Evolutionary conservation across 2,113 vertebrate species (phyloP), one percentile per base, ranked within the genome.

Genomic region (Psilopsiagon aurifrons): DNA sequence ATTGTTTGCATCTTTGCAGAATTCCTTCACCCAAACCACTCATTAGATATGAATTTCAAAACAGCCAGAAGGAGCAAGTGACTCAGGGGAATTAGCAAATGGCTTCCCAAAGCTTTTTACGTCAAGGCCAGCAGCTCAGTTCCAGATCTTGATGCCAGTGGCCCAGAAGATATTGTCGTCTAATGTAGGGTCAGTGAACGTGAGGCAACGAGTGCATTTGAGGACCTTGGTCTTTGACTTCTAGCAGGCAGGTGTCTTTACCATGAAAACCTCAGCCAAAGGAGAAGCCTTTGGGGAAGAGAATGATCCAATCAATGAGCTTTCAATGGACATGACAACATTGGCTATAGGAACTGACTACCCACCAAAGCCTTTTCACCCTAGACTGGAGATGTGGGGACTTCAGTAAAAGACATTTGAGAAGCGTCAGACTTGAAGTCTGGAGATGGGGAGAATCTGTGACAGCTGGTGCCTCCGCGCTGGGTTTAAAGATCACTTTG

Each of bases 21-120:
- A 93, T 96, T 96, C 94, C 95, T 96, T 96, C 95, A 92, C 91
- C 96, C 95, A 96, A 95, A 91, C 83, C 91, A 79, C 95, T 96
- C 92, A 92, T 94, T 95, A 97, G 90, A 96, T 96, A 96, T 87
- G 86, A 92, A 91, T 96, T 96, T 97, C 92, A 95, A 96, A 96
- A 96, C 96, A 96, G 83, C 94, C 88, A 79, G 88, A 91, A 95
- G 92, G 86, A 96, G 70, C 4, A 83, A 20, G 88, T 95, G 86
- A 96, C 88, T 95, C 91, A 95, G 81, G 92, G 88, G 94, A 96
- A 87, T 96, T 80, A 95, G 83, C 86, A 93, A 94, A 89, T 91
- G 95, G 86, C 92, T 96, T 96, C 96, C 80, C 90, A 82, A 97
- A 96, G 86, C 49, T 86, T 91, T 87, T 91, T 95, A 87, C 70